Evolutionary conservation across 2,113 vertebrate genomes (phyloP).

Genomic region (Corythaeola cristata): DNA sequence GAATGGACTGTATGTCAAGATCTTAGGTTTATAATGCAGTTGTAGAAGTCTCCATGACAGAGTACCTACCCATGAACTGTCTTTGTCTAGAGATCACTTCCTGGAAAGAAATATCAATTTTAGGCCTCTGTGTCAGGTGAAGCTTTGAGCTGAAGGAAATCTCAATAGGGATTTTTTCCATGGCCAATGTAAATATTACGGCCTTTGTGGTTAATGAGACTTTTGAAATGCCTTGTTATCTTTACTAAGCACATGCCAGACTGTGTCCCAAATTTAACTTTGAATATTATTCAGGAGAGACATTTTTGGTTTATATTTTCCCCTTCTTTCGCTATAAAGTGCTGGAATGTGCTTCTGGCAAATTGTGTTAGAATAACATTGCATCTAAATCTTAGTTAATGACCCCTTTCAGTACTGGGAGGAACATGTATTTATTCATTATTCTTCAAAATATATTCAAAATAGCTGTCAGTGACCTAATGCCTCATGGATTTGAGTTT

Average conservation of each 20-base stretch:
- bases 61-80: not conserved
- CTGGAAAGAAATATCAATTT: not conserved
- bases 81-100: not conserved
- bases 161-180: not conserved
- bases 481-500: not conserved
- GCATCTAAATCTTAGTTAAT: not conserved
- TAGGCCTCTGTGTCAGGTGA: not conserved
- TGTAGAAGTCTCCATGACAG: not conserved
- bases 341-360: not conserved
- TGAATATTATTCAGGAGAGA: not conserved
- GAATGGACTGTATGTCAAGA: fast-evolving
- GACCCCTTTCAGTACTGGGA: not conserved
- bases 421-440: not conserved
- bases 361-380: not conserved
- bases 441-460: not conserved
- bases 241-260: fast-evolving
- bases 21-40: not conserved
- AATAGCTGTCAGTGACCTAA: not conserved
- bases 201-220: not conserved
- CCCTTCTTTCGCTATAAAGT: not conserved
- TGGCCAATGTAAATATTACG: not conserved
- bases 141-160: not conserved
- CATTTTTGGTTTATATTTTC: not conserved
- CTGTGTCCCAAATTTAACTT: not conserved
- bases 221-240: not conserved